Evolutionary conservation across 2,113 vertebrate species (phyloP).

Genomic region (Indicator indicator): DNA sequence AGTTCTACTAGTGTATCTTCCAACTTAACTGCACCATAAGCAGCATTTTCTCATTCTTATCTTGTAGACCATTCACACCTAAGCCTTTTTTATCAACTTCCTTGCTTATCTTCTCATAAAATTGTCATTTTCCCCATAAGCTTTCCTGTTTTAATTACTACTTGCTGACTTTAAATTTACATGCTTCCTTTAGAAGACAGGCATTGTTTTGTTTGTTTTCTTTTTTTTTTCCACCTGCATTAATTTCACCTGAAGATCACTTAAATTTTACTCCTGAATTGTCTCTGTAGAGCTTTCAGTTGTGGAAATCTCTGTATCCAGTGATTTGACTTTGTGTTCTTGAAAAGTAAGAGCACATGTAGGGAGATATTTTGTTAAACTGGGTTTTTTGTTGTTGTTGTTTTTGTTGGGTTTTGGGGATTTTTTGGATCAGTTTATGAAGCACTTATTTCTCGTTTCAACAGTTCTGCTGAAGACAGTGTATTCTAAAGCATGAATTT

Average conservation of each 20-base stretch:
- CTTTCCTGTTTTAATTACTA: not conserved
- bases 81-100: not conserved
- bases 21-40: not conserved
- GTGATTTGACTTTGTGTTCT: not conserved
- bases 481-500: not conserved
- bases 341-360: not conserved
- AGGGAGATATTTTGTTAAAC: not conserved
- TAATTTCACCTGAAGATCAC: not conserved
- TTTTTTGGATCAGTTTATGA: not conserved
- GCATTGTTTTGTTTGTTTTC: not conserved
- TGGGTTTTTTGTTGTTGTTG: too few species aligned
- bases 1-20: not conserved
- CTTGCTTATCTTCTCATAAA: not conserved
- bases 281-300: not conserved
- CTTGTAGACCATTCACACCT: not conserved
- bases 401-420: too few species aligned
- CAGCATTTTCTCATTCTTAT: not conserved
- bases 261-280: not conserved
- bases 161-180: not conserved
- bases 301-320: not conserved
- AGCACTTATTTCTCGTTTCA: not conserved
- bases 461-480: not conserved
- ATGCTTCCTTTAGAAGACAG: not conserved
- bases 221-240: not conserved
- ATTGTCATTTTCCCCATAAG: not conserved